A percentile compares a stretch with the other conserved stretches of the same genome.
phyloP scores from a whole-genome alignment of 2,797 vertebrate species.

The Glyptemys insculpta region DNA sequence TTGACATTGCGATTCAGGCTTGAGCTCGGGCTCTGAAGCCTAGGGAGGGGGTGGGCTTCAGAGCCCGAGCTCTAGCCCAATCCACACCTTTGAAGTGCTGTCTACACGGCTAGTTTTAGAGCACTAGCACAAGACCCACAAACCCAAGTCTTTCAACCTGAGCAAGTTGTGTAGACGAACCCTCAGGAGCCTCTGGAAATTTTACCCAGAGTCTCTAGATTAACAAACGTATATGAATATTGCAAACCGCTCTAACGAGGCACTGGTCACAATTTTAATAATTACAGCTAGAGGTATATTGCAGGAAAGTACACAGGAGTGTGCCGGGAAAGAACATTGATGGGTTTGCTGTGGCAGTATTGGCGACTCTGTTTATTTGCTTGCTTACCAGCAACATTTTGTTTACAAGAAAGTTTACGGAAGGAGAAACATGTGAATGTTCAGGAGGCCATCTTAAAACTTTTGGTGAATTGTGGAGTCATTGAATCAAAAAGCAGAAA shows the following conservation, averaged over 20 bases:
- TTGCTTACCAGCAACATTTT: background rate
- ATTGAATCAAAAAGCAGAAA: background rate
- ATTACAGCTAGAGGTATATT: conserved; percentile 1
- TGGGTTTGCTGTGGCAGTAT: background rate
- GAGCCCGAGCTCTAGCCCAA: background rate
- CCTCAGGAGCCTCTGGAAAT: background rate
- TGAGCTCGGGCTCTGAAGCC: background rate
- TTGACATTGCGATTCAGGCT: background rate
- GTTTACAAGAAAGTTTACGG: background rate
- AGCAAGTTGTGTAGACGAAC: background rate
- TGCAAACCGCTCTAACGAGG: conserved; percentile 14
- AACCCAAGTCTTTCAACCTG: background rate
- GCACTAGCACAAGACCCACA: background rate
- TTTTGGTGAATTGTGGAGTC: background rate
- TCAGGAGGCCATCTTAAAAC: background rate
- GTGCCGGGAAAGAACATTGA: background rate
- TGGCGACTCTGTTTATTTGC: background rate
- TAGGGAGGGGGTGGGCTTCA: background rate
- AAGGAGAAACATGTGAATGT: background rate
- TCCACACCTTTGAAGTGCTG: background rate
- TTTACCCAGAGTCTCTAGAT: background rate
- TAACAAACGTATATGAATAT: conserved; percentile 11
- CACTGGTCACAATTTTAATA: background rate
- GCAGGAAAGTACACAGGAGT: background rate
- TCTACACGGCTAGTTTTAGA: background rate